These are phyloP conservation scores for Xiphorhynchus elegans DNA, from an alignment of 2,113 vertebrate species.

Conservation along the genomic window DNA sequence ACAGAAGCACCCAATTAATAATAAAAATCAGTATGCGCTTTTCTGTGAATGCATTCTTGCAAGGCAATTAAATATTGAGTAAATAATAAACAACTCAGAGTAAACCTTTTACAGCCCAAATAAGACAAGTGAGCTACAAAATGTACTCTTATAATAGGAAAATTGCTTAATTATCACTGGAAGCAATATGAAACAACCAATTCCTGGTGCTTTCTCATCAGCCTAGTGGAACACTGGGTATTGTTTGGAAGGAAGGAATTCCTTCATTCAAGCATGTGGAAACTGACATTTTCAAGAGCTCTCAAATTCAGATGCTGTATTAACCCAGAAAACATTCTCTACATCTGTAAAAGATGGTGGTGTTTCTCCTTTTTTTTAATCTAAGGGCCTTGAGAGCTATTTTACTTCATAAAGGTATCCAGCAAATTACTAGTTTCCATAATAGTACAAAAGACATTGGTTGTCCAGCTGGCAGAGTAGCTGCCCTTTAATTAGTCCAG, in stretches of 20 bases:
- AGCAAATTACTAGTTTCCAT: neutral
- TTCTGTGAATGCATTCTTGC: neutral
- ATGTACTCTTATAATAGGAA: neutral
- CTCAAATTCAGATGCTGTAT: neutral
- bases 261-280: neutral
- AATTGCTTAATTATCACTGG: neutral
- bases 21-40: constrained; percentile 19
- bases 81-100: constrained; percentile 61
- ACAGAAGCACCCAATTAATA: constrained; percentile 20
- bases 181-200: neutral
- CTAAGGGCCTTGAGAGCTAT: neutral
- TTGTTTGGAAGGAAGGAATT: neutral
- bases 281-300: neutral
- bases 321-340: neutral
- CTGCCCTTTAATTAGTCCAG: neutral
- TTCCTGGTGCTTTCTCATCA: neutral
- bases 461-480: neutral
- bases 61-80: constrained; percentile 38
- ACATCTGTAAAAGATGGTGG: neutral
- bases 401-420: neutral
- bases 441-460: neutral
- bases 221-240: neutral
- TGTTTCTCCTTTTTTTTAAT: neutral
- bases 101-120: constrained; percentile 56
- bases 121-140: constrained; percentile 54